These are phyloP conservation scores for Lithophane leautieri DNA, from an alignment of 2,888 invertebrate species.

Conservation along the genomic window DNA sequence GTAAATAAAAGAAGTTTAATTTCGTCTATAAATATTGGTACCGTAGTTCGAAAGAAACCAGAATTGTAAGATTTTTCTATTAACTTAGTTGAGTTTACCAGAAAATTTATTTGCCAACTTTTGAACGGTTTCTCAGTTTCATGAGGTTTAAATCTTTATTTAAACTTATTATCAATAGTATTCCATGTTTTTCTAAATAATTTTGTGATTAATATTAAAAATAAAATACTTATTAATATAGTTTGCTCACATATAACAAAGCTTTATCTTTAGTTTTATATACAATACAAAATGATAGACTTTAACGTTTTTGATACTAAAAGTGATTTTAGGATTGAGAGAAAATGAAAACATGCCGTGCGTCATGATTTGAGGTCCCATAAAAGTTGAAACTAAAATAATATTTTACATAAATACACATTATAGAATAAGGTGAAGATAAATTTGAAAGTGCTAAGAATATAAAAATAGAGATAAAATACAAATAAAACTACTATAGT, in stretches of 20 bases:
- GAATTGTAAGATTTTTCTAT: background rate
- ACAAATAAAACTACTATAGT: slow-evolving; percentile 7
- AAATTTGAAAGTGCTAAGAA: slow-evolving; percentile 23
- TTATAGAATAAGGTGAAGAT: background rate
- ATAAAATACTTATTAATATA: too few relatives aligned
- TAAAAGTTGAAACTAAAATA: background rate
- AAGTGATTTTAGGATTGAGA: background rate
- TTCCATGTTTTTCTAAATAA: background rate
- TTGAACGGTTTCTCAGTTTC: slow-evolving; percentile 4
- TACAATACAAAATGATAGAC: background rate
- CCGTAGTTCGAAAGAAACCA: background rate
- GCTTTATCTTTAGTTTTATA: background rate
- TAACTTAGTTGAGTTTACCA: background rate
- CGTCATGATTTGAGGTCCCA: background rate
- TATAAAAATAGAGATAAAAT: background rate
- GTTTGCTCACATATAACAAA: background rate
- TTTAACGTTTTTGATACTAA: rapidly evolving
- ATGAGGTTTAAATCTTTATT: background rate
- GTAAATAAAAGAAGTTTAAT: background rate
- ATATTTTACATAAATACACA: slow-evolving; percentile 11
- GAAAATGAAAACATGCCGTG: slow-evolving; percentile 39
- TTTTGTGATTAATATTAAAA: background rate
- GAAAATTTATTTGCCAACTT: background rate
- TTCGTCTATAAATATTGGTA: too few relatives aligned
- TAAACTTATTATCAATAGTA: background rate